A percentile compares a stretch with the other conserved stretches of the same genome.
These are phyloP conservation scores for Petaurus breviceps DNA, from an alignment of 2,113 vertebrate genomes.

Conservation along the genomic window DNA sequence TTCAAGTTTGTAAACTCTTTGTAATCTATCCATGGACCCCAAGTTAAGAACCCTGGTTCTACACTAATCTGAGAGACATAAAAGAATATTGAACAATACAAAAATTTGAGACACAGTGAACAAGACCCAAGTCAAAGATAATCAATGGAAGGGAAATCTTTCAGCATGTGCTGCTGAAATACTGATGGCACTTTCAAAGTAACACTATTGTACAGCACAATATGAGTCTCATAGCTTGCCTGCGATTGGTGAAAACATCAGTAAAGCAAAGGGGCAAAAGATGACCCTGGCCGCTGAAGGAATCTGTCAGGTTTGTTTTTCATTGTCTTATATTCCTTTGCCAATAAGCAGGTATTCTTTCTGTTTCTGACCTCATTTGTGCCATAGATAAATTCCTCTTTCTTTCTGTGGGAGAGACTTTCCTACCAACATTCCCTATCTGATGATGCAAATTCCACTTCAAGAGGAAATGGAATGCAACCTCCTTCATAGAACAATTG, in stretches of 20 bases:
- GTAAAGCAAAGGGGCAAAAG: conserved; percentile 32
- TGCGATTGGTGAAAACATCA: conserved; percentile 60
- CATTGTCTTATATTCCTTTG: conserved; percentile 33
- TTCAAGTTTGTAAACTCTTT: neutral
- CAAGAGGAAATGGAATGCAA: conserved; percentile 54
- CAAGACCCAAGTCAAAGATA: conserved; percentile 57
- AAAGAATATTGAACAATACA: neutral
- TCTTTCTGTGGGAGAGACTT: conserved; percentile 54
- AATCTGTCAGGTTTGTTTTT: neutral
- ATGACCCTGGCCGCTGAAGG: conserved; percentile 60
- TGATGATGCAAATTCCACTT: conserved; percentile 47
- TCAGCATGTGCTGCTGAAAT: conserved; percentile 26
- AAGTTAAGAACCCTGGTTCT: neutral
- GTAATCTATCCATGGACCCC: neutral
- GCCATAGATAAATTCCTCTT: conserved; percentile 65
- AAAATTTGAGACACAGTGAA: conserved; percentile 29
- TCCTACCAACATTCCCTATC: neutral
- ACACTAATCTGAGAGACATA: neutral
- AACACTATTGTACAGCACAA: neutral
- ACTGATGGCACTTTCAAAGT: conserved; percentile 56
- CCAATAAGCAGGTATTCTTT: conserved; percentile 48
- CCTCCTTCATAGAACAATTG: conserved; percentile 45
- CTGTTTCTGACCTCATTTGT: conserved; percentile 59
- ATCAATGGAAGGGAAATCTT: conserved; percentile 12
- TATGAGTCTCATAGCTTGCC: conserved; percentile 8